Base-by-base conservation (phyloP, 2,888 invertebrate genomes). In the Anarsia innoxiella region DNA sequence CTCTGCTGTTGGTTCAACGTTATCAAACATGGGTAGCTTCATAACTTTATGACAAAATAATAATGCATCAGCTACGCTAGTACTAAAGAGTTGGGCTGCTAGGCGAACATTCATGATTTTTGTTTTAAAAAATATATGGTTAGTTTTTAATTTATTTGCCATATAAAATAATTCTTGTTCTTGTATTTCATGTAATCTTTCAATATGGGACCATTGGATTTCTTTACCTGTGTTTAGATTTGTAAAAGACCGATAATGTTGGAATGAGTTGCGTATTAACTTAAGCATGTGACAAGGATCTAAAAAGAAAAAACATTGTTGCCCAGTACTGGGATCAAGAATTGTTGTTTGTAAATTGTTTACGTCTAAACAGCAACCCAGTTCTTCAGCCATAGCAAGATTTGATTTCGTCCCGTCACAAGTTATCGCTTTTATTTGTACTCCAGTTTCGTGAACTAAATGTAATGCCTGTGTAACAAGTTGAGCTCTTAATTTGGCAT, bases 41-140 rank as follows among this genome's bases (percentile, higher is more conserved):
- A n/a, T n/a, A n/a, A n/a, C n/a, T n/a, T n/a, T n/a, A n/a, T n/a
- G n/a, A n/a, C n/a, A n/a, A n/a, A n/a, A n/a, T n/a, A n/a, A n/a
- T n/a, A n/a, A n/a, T n/a, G n/a, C n/a, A n/a, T n/a, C n/a, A n/a
- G n/a, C n/a, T n/a, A n/a, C n/a, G n/a, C n/a, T n/a, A n/a, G 19
- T n/a, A 19, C 45, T 47, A 28, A 49, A 49, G 2, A 49, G 26
- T 26, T 49, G 49, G 15, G 46, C 36, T 36, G 46, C 49, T 8
- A 48, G 42, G 1, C 41, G 35, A n/a, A 46, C 48, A 12, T 46
- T 48, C 44, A 44, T 48, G 6, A 45, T 41, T 36, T 45, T 42
- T 2, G 42, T 31, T 41, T 43, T 41, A 31, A 41, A 47, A 32
- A 34, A 41, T 23, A 45, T 42, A 16, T 45, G 38, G 15, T 31